phyloP scores from a whole-genome alignment of 1,140 invertebrate genomes.

The Cyclargus thomasi region DNA sequence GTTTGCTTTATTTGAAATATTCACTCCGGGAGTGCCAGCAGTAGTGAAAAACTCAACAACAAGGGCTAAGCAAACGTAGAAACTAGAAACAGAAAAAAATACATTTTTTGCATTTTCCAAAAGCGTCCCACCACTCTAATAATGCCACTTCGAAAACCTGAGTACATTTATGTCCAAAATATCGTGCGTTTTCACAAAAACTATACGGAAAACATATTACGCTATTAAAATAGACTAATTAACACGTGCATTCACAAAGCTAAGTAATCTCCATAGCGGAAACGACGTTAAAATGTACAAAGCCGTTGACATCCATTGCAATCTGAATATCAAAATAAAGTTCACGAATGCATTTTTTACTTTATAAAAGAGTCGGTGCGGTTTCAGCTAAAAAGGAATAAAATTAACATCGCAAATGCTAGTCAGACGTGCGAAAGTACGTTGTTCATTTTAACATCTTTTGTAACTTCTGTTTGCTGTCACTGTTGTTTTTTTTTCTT shows the following conservation, averaged over 20 bases:
- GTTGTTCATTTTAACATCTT: constrained; percentile 37
- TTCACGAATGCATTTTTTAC: constrained; percentile 22
- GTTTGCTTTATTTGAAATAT: too few relatives aligned
- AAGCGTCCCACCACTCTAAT: too few relatives aligned
- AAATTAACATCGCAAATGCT: constrained; percentile 43
- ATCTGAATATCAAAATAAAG: constrained; percentile 18
- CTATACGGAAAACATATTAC: neutral
- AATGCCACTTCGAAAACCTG: too few relatives aligned
- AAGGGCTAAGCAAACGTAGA: too few relatives aligned
- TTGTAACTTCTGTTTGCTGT: constrained; percentile 15
- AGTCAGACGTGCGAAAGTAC: constrained; percentile 33
- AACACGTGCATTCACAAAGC: neutral
- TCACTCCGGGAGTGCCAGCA: too few relatives aligned
- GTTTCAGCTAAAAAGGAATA: constrained; percentile 36
- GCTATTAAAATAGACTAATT: neutral
- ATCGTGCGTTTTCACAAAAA: neutral
- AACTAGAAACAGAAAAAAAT: too few relatives aligned
- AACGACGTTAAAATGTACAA: constrained; percentile 6
- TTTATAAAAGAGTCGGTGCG: constrained; percentile 31
- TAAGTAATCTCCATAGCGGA: constrained; percentile 18
- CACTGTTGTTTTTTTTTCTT: neutral
- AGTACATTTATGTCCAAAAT: neutral
- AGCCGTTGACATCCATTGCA: constrained; percentile 17
- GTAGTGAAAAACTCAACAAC: too few relatives aligned
- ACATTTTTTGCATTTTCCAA: too few relatives aligned